Evolutionary conservation across 2,113 vertebrate genomes (phyloP).

Genomic region (Neolamprologus toae): DNA sequence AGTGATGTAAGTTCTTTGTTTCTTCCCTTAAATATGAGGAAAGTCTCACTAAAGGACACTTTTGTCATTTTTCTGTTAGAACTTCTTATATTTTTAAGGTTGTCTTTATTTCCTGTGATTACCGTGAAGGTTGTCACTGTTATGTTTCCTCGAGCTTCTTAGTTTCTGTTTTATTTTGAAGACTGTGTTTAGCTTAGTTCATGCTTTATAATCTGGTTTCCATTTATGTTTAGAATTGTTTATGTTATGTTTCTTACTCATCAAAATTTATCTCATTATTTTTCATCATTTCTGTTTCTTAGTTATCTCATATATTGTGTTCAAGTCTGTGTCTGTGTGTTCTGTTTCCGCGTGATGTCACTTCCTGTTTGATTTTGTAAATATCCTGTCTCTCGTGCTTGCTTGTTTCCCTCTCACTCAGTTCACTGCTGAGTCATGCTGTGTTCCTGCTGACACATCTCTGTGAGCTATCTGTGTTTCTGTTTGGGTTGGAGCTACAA

Average conservation of each 20-base stretch:
- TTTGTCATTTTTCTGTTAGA: not conserved
- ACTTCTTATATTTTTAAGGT: not conserved
- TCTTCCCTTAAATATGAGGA: not conserved
- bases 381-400: not conserved
- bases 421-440: not conserved
- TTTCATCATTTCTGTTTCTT: not conserved
- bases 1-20: not conserved
- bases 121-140: fast-evolving
- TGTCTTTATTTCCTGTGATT: not conserved
- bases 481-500: not conserved
- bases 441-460: not conserved
- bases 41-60: not conserved
- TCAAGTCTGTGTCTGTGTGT: not conserved
- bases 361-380: not conserved
- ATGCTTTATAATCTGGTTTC: not conserved
- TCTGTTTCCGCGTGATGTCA: not conserved
- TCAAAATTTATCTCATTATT: fast-evolving
- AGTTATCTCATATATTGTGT: not conserved
- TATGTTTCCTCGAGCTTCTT: not conserved
- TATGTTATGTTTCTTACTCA: not conserved
- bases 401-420: no score
- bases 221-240: not conserved
- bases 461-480: fast-evolving
- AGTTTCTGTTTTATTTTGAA: not conserved
- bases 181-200: not conserved